Conservation (phyloP, 2,888 invertebrate species). For the Artemia sinica region DNA sequence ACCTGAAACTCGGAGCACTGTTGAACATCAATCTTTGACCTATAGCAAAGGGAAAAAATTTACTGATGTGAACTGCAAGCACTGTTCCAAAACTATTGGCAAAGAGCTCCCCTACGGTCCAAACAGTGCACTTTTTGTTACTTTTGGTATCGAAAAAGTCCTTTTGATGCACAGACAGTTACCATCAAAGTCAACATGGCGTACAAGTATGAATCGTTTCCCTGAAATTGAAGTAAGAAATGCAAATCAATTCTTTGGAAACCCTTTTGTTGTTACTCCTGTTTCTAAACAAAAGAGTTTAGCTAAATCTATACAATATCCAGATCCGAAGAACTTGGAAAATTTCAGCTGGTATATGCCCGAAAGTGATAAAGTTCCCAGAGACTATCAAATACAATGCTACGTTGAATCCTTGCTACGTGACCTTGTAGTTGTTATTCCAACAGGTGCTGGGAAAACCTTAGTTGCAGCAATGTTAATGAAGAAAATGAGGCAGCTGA, state of each 20-base stretch:
- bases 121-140: neutral
- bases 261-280: no score
- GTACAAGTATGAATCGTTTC: no score
- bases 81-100: neutral
- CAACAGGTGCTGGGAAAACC: constrained; percentile 17
- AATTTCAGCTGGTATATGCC: no score
- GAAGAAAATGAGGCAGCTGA: constrained; percentile 13
- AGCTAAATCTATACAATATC: no score
- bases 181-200: neutral
- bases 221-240: no score
- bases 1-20: constrained; percentile 4
- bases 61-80: neutral
- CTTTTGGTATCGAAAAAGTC: constrained; percentile 15
- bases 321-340: no score
- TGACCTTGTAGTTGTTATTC: constrained; percentile 16
- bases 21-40: neutral
- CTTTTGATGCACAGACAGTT: neutral
- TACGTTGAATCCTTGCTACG: constrained; percentile 14
- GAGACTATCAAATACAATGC: constrained; percentile 11
- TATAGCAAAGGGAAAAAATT: no score
- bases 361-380: neutral
- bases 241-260: no score
- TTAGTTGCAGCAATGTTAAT: constrained; percentile 14
- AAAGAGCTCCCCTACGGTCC: constrained; percentile 14
- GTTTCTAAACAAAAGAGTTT: no score